Evolutionary conservation across 2,797 vertebrate species (phyloP), one percentile per base, ranked within the genome.

Genomic region (Megalops cyprinoides): DNA sequence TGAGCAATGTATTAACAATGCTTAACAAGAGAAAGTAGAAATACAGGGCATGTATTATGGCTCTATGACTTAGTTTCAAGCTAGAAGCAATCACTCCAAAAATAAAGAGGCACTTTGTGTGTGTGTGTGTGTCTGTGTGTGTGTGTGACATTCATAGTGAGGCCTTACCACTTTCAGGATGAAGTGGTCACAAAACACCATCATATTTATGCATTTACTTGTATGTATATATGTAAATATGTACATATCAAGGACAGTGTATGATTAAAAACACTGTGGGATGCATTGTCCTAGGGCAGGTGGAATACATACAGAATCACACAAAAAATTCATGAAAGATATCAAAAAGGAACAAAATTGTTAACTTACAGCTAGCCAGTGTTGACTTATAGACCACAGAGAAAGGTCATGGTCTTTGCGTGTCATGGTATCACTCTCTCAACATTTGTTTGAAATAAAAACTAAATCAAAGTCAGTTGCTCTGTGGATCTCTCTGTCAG

Each of bases 1-100:
- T 79, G 87, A 89, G 83, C 79, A 82, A 91, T 55, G 76, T 62
- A 88, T 91, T 90, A 42, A 58, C 76, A 44, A 53, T 18, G 14
- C 51, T 77, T 42, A 42, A 48, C n/a, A 74, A 83, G 81, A 18
- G 65, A 28, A 65, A 85, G 87, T 71, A 75, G 85, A 89, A 86
- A 82, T 84, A 84, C 81, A 81, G 69, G 58, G 25, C 77, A 31
- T 84, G 78, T 58, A 34, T 79, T 79, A 82, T 77, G 46, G 75
- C 37, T 71, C 44, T 34, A 73, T 77, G 71, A 71, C 76, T 9
- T 48, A 0, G 58, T 76, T 71, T 34, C 48, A 48, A 51, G 51
- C n/a, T 58, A 34, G 55, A 60, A 82, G 56, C 48, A 73, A 76
- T 53, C 80, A 55, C 53, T 15, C 31, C 39, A n/a, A 65, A 49